These are phyloP conservation scores for Zaprionus lineosus DNA, from an alignment of 2,888 invertebrate genomes.

Conservation along the genomic window DNA sequence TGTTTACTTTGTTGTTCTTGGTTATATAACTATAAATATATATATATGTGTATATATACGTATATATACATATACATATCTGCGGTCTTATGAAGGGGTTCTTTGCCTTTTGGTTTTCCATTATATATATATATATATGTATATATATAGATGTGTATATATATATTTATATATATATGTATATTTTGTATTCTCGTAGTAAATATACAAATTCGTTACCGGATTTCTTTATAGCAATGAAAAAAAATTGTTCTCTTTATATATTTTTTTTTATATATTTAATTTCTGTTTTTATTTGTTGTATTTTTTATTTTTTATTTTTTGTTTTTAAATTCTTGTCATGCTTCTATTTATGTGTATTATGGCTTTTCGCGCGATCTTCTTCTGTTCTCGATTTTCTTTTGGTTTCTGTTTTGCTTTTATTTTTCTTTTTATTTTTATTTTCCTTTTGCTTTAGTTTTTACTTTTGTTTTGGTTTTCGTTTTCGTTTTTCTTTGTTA, in stretches of 20 bases:
- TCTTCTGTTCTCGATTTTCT: constrained; percentile 11
- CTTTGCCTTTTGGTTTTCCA: constrained; percentile 46
- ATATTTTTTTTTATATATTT: constrained; percentile 1
- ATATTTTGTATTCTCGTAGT: constrained; percentile 55
- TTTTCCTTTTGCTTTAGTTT: too few species aligned
- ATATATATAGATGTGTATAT: constrained; percentile 24
- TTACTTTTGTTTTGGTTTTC: constrained; percentile 17
- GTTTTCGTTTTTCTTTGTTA: constrained; percentile 28
- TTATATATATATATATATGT: constrained; percentile 29
- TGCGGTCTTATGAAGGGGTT: constrained; percentile 39
- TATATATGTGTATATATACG: constrained; percentile 20
- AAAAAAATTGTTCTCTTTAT: constrained; percentile 47
- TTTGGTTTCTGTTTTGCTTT: constrained; percentile 1
- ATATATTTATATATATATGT: constrained; percentile 33
- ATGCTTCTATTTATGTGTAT: constrained; percentile 68
- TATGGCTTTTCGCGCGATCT: constrained; percentile 46
- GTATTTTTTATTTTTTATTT: constrained; percentile 16
- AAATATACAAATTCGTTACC: constrained; percentile 76
- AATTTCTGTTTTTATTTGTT: constrained; percentile 16
- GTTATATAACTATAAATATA: constrained; percentile 70
- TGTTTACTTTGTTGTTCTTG: constrained; percentile 77
- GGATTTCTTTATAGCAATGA: constrained; percentile 76
- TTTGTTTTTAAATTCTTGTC: constrained; percentile 61
- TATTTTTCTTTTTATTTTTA: constrained; percentile 17
- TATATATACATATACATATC: constrained; percentile 49